Evolutionary conservation across 2,888 invertebrate species (phyloP).

Genomic region (Tetrapedia diversipes): DNA sequence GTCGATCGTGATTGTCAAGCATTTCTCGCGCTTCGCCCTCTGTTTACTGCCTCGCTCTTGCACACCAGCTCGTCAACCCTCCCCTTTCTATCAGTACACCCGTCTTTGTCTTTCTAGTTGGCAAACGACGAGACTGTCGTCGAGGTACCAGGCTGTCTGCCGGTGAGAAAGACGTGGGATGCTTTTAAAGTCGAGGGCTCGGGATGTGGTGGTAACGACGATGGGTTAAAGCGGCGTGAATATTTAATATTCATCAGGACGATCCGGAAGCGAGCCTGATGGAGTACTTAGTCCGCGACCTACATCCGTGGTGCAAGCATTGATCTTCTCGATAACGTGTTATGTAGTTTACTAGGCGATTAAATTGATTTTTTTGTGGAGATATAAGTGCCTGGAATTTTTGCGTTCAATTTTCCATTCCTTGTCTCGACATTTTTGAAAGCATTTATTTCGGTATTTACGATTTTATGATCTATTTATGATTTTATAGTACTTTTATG

Average conservation of each 20-base stretch:
- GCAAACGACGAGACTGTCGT: conserved; percentile 10
- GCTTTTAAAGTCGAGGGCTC: conserved; percentile 15
- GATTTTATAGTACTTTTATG: no score
- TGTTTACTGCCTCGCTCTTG: no score
- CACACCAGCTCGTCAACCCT: conserved; percentile 1
- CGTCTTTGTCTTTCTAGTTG: background rate
- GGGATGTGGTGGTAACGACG: conserved; percentile 33
- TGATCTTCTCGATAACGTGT: background rate
- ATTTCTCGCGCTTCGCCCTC: conserved; percentile 36
- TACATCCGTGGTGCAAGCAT: background rate
- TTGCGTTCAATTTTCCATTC: background rate
- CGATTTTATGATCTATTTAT: no score
- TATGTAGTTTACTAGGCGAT: background rate
- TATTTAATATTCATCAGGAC: conserved; percentile 38
- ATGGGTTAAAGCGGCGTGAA: conserved; percentile 21
- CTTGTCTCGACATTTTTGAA: background rate
- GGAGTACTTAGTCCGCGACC: background rate
- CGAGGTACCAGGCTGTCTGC: conserved; percentile 67
- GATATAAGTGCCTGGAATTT: no score
- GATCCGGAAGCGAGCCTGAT: background rate
- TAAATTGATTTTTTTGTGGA: background rate
- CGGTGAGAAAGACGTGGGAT: conserved; percentile 65
- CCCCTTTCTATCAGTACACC: conserved; percentile 22
- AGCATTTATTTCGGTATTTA: no score
- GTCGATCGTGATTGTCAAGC: conserved; percentile 65